Evolutionary conservation across 1,140 invertebrate species (phyloP), one percentile per base, ranked within the genome.

Genomic region (Apis cerana): DNA sequence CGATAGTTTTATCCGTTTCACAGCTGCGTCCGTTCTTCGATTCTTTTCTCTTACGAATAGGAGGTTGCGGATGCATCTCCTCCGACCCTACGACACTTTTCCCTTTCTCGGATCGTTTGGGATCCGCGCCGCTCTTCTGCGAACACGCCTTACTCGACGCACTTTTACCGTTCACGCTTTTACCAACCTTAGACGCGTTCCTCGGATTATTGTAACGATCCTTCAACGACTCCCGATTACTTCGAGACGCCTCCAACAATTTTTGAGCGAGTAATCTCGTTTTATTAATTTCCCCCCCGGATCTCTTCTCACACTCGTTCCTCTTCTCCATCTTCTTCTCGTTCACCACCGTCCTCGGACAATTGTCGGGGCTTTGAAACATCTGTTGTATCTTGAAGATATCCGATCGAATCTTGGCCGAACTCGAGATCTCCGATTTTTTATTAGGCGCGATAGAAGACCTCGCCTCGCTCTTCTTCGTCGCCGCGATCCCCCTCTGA

Each of bases 391-490:
- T 91, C 80, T 71, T 90, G 9, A 88, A 65, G 19, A 90, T 89
- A 15, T 91, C 89, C 27, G 90, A 90, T 2, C 90, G 91, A 33
- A 92, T 91, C 43, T 91, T 92, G 0, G 89, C 88, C 15, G 92
- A 83, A 5, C 89, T 84, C 7, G 79, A 74, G 12, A 78, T 23
- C 12, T 71, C 82, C 12, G 59, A 58, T n/a, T 76, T 86, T 23
- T 86, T 84, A 19, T n/a, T 74, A 7, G 56, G 12, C n/a, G 21
- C 33, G 33, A 43, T n/a, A 9, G 67, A 54, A 8, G 19, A n/a
- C 12, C n/a, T 89, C 5, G 54, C 23, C 11, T 83, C 79, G 33
- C 56, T 72, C 19, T 21, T 86, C 33, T 33, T 33, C 33, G 33
- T 2, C 13, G 67, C 67, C 21, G 19, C 21, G 0, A 50, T n/a